Base-by-base conservation (phyloP, 2,888 invertebrate species). In the Bombylius major region DNA sequence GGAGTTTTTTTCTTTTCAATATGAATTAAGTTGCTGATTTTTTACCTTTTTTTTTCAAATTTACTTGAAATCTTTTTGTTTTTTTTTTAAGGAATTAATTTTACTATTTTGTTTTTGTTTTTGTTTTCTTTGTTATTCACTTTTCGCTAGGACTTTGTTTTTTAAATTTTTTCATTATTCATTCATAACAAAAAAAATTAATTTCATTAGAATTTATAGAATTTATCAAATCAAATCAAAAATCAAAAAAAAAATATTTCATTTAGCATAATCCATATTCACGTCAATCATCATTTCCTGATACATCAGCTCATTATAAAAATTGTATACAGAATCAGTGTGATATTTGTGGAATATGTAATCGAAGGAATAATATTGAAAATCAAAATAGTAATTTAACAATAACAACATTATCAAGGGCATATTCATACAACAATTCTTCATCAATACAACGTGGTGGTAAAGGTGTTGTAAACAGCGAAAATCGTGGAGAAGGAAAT, bases 341-440 rank as follows among this genome's bases (percentile, higher is more conserved):
- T 60, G 64, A 66, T 60, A 64, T 64, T 54, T 65, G 65, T 58
- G 77, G 78, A 56, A 69, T 78, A 51, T 75, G 73, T 63, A 6
- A 76, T 61, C 61, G 59, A 50, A 76, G 76, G 51, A 75, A 76
- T 61, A 76, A 76, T 60, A 77, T 76, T 0, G 77, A 77, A 65
- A 77, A 77, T 77, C 77, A 64, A 61, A 69, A 65, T 60, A 69
- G 69, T 63, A 69, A 76, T 66, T 69, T 74, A 59, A 73, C 73
- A 54, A 70, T 76, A 60, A 71, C 75, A 56, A 72, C 73, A 58
- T 64, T 73, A 54, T 69, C 71, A 13, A 63, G 69, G 57, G 67
- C 67, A 49, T 62, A 59, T 50, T 59, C 61, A 53, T 60, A 49
- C 23, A 23, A 23, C 23, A 23, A 23, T 23, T 36, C 34, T 23